Base-by-base conservation (phyloP, 2,797 vertebrate species). In the Propithecus deckenii region DNA sequence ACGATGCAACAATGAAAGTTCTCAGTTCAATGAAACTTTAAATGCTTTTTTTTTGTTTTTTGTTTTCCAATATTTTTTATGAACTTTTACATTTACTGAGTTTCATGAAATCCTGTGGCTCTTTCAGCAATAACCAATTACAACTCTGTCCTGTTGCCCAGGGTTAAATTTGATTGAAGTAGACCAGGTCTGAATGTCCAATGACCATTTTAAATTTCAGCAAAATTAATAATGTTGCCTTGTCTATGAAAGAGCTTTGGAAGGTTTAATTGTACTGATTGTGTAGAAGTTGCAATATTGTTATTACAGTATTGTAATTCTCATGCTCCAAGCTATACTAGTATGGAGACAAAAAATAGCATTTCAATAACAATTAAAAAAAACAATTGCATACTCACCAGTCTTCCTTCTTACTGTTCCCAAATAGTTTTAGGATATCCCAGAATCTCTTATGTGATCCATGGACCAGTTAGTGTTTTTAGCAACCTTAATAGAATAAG, bases 111-210 rank as follows among this genome's bases (percentile, higher is more conserved):
- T 95, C 69, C 52, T 84, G n/a, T 96, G 63, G 32, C 48, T 86
- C 41, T 94, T 86, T 76, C 10, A 80, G 57, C 84, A 96, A 87
- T 87, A 96, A 91, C 43, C 75, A 95, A 85, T 92, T 87, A 87
- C 14, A 91, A 50, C 13, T 30, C 32, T 89, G 38, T 94, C 38
- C 72, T 71, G 7, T 91, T 95, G 57, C 83, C 72, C 55, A 76
- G 43, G 78, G 85, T 96, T 91, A 86, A 80, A 97, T 84, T 75
- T 91, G 89, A 94, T 89, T 90, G 69, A 97, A 96, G 41, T 89
- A 50, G 43, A 91, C 41, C 48, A 69, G 38, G 30, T 95, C 22
- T 90, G 89, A 94, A 97, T 90, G 71, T 91, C 61, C 93, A 89
- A 71, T 96, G 84, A 81, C 61, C 35, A 85, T 89, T 93, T 93